Evolutionary conservation across 2,113 vertebrate species (phyloP), one percentile per base, ranked within the genome.

Genomic region (Phalacrocorax pelagicus): DNA sequence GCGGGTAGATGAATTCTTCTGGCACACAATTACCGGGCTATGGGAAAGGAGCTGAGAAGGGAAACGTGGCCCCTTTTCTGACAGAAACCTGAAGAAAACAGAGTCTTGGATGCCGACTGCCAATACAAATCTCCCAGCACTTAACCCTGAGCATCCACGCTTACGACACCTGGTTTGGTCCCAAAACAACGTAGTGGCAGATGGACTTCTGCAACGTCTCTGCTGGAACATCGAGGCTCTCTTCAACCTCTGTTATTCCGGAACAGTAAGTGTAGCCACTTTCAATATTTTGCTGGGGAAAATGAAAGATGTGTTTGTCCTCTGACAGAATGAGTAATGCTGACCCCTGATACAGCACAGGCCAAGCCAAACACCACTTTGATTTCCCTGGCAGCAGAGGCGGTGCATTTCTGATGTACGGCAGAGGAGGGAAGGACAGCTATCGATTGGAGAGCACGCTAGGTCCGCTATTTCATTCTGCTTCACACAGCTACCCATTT

Each of bases 1-100:
- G 89, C 81, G 91, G 89, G 84, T 84, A 74, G 81, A 96, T 78
- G 82, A 89, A 95, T 92, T 92, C 89, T 91, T 91, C 84, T 96
- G 93, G 92, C 78, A 89, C 73, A 95, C 81, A 92, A 65, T 87
- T 78, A 84, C 32, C 11, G 0, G 62, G 57, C 81, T 95, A 80
- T 86, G 77, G 83, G 86, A 92, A 96, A 93, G 36, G 44, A 95
- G 88, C 69, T 92, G 72, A 86, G 83, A 87, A 94, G 83, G 73
- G 83, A 93, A 93, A 89, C 0, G 65, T 75, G 93, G 78, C 86
- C 91, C 86, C 88, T 96, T 88, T 88, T 81, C 65, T 86, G 83
- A 94, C 61, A 90, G 61, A 94, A 96, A 94, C 80, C 79, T 84
- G 86, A 93, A 78, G 72, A 81, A 90, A 86, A 63, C 77, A 90